phyloP scores from a whole-genome alignment of 2,797 vertebrate genomes.

The Nannoperca australis region DNA sequence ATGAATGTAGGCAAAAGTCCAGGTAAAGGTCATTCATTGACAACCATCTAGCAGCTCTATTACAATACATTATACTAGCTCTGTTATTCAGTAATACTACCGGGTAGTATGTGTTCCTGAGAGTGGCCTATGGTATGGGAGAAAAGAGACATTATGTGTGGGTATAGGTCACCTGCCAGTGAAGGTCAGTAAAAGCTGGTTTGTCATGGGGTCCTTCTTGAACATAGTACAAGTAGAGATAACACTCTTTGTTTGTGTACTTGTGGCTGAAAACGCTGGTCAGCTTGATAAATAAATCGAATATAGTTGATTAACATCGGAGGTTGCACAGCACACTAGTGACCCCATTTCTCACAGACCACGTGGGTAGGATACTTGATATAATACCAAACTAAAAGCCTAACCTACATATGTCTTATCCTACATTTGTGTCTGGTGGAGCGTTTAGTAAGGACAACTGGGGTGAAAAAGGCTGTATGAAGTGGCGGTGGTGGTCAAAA shows the following conservation, averaged over 20 bases:
- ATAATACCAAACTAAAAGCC: constrained; percentile 1
- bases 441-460: background rate
- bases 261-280: background rate
- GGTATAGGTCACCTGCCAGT: constrained; percentile 48
- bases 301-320: background rate
- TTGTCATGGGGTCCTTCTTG: constrained; percentile 2
- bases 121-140: background rate
- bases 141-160: background rate
- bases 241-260: background rate
- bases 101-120: fast-evolving
- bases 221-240: background rate
- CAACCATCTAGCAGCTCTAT: background rate
- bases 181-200: constrained; percentile 67
- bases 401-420: constrained; percentile 1
- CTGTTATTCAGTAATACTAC: background rate
- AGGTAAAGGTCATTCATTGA: constrained; percentile 73
- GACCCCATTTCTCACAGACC: constrained; percentile 62
- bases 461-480: too few species aligned
- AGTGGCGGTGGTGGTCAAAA: background rate
- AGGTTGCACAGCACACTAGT: constrained; percentile 20
- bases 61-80: background rate
- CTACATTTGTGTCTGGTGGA: background rate
- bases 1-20: constrained; percentile 67
- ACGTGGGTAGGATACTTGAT: constrained; percentile 59
- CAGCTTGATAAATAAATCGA: background rate